These are phyloP conservation scores for Smutsia gigantea DNA, from an alignment of 2,797 vertebrate genomes.

Conservation along the genomic window DNA sequence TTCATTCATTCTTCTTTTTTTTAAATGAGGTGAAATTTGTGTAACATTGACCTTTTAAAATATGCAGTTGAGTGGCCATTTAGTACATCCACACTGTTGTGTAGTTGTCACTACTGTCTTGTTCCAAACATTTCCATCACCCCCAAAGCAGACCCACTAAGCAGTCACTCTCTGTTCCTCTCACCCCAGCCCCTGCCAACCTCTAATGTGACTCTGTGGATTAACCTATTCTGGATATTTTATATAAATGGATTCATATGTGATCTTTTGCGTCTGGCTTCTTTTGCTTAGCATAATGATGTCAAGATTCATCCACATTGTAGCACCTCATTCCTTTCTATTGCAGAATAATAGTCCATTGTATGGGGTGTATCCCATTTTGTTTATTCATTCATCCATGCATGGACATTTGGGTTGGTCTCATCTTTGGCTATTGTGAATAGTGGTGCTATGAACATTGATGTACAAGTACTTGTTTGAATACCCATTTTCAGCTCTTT, in stretches of 20 bases:
- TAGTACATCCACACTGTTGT: not conserved
- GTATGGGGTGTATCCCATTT: not conserved
- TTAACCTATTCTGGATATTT: not conserved
- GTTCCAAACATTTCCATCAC: not conserved
- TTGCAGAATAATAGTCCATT: not conserved
- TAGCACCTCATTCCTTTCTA: not conserved
- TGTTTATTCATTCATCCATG: not conserved
- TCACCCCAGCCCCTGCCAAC: no score
- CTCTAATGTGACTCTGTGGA: not conserved
- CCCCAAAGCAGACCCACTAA: not conserved
- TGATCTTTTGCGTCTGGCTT: not conserved
- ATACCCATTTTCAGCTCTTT: not conserved
- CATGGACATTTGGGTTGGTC: not conserved
- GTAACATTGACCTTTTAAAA: conserved; percentile 9
- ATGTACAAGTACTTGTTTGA: not conserved
- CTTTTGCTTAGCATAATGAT: not conserved
- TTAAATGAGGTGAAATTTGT: not conserved
- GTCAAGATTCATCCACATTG: not conserved
- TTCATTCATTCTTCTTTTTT: not conserved
- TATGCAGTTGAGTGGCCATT: not conserved
- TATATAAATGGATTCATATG: not conserved
- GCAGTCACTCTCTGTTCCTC: not conserved
- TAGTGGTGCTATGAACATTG: not conserved
- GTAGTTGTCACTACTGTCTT: not conserved
- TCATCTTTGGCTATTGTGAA: not conserved